phyloP scores from a whole-genome alignment of 2,888 invertebrate species.

The Diaphora mendica region DNA sequence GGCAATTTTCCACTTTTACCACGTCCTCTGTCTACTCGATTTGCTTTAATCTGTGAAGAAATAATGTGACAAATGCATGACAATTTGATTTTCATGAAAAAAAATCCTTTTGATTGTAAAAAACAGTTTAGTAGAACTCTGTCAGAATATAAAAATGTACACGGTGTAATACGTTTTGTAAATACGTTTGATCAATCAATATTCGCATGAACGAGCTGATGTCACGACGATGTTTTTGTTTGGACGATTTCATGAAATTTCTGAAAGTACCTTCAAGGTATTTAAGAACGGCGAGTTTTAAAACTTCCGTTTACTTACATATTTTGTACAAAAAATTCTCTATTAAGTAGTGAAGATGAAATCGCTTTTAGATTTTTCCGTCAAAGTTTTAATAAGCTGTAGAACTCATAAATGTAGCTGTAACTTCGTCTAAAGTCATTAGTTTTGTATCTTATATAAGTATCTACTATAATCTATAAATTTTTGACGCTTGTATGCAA shows the following conservation, averaged over 20 bases:
- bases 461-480: not conserved
- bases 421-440: not conserved
- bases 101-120: conserved; percentile 20
- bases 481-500: too few relatives aligned
- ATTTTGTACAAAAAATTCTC: conserved; percentile 20
- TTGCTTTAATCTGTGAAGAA: conserved; percentile 63
- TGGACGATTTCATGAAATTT: conserved; percentile 40
- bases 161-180: not conserved
- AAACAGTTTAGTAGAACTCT: conserved; percentile 27
- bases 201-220: conserved; percentile 36
- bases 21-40: conserved; percentile 59
- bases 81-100: conserved; percentile 41
- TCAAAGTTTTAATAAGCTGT: conserved; percentile 11
- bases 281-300: conserved; percentile 25
- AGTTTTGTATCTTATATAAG: not conserved
- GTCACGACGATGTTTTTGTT: conserved; percentile 32
- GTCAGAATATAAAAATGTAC: conserved; percentile 2
- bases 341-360: conserved; percentile 21
- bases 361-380: not conserved
- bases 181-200: conserved; percentile 35
- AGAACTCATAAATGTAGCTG: not conserved
- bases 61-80: conserved; percentile 53
- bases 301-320: conserved; percentile 11
- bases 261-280: conserved; percentile 26
- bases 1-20: conserved; percentile 74